phyloP scores from a whole-genome alignment of 2,797 vertebrate genomes.

The Notoglanidium macrostoma region DNA sequence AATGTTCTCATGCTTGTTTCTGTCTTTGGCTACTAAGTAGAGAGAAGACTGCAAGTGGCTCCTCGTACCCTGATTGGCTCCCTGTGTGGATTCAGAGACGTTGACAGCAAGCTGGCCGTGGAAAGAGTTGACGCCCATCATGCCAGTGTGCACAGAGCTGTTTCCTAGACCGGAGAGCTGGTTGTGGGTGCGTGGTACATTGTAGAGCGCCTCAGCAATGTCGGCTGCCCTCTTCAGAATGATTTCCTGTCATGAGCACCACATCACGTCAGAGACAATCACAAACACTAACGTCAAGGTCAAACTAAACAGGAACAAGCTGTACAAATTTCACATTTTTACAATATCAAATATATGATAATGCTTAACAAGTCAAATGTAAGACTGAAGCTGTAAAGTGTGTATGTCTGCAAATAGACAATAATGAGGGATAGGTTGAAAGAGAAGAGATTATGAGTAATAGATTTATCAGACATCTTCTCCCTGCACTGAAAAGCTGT shows the following conservation, averaged over 20 bases:
- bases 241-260: conserved; percentile 82
- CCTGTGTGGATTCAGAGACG: conserved; percentile 90
- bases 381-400: neutral
- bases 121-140: conserved; percentile 99
- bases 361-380: neutral
- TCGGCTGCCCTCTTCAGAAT: conserved; percentile 96
- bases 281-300: conserved; percentile 14
- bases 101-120: conserved; percentile 96
- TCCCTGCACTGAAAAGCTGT: conserved; percentile 18
- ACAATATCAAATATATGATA: neutral
- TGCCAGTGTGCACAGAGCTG: conserved; percentile 87
- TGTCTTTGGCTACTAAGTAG: neutral
- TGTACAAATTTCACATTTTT: neutral
- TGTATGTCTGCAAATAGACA: conserved; percentile 39
- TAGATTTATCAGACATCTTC: conserved; percentile 58
- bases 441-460: conserved; percentile 56
- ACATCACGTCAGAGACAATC: neutral
- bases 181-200: conserved; percentile 92
- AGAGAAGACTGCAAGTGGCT: neutral
- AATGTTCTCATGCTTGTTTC: neutral
- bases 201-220: conserved; percentile 97
- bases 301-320: conserved; percentile 15
- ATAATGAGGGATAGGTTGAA: conserved; percentile 42
- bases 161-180: conserved; percentile 88
- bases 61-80: conserved; percentile 90